Evolutionary conservation across 2,113 vertebrate species (phyloP).

Genomic region (Syngnathoides biaculeatus): DNA sequence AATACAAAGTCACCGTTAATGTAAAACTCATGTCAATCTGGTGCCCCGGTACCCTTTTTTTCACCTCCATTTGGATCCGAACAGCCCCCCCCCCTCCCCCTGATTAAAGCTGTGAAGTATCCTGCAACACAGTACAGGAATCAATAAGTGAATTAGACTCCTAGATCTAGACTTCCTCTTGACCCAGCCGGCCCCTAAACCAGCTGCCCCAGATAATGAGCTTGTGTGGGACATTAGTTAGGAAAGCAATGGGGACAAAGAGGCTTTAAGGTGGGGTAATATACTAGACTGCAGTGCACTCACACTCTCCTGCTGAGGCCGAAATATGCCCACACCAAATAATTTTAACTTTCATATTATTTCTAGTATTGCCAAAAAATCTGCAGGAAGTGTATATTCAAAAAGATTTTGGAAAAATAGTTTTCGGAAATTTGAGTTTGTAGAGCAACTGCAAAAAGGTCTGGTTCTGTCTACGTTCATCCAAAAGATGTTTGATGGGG

Average conservation of each 20-base stretch:
- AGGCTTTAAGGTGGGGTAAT: slow-evolving; percentile 37
- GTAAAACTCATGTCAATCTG: slow-evolving; percentile 31
- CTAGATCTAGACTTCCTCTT: slow-evolving; percentile 69
- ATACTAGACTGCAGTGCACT: slow-evolving; percentile 40
- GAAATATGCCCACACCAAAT: background rate
- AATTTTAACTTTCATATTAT: background rate
- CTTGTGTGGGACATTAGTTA: slow-evolving; percentile 23
- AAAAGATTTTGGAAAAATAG: too few species aligned
- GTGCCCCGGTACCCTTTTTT: slow-evolving; percentile 23
- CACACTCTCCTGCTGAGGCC: background rate
- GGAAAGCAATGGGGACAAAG: slow-evolving; percentile 27
- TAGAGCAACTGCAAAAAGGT: background rate
- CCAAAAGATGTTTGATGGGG: background rate
- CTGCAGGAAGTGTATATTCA: background rate
- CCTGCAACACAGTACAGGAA: slow-evolving; percentile 81
- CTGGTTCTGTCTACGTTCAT: background rate
- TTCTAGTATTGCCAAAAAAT: background rate
- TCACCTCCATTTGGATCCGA: slow-evolving; percentile 29
- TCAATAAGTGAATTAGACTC: slow-evolving; percentile 85
- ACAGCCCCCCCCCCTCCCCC: slow-evolving; percentile 62
- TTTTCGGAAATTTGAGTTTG: background rate
- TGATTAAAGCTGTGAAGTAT: slow-evolving; percentile 75
- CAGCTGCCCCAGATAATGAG: slow-evolving; percentile 77
- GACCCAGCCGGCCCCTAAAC: slow-evolving; percentile 68
- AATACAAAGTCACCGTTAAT: background rate